Evolutionary conservation across 2,888 invertebrate genomes (phyloP).

Genomic region (Tetragnatha montana): DNA sequence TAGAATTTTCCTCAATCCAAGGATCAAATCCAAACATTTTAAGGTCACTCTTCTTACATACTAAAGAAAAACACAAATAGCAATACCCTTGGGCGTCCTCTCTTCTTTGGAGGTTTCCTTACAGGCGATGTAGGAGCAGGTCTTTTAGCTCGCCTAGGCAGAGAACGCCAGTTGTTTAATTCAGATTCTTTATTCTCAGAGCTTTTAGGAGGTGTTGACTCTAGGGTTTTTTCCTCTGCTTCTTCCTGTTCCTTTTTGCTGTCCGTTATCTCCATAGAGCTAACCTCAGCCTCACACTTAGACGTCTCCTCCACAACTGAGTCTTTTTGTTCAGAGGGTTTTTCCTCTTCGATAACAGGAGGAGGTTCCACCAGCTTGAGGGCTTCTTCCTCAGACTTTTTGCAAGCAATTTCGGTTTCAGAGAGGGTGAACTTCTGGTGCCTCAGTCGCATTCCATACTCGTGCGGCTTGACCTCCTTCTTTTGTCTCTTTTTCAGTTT

Average conservation of each 20-base stretch:
- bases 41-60: no score
- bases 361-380: neutral
- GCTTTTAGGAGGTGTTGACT: constrained; percentile 30
- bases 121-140: constrained; percentile 53
- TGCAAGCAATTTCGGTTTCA: constrained; percentile 43
- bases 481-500: constrained; percentile 62
- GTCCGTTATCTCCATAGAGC: constrained; percentile 9
- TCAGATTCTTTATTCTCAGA: constrained; percentile 43
- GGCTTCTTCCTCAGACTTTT: neutral
- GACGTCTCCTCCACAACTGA: neutral
- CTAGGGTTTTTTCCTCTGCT: neutral
- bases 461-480: constrained; percentile 40
- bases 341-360: neutral
- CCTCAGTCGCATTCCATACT: constrained; percentile 53
- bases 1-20: no score
- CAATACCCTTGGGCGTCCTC: constrained; percentile 59
- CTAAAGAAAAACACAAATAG: no score
- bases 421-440: constrained; percentile 56
- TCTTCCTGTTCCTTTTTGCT: constrained; percentile 24
- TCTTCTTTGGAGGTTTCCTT: constrained; percentile 58
- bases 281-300: constrained; percentile 28
- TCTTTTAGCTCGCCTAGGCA: constrained; percentile 63
- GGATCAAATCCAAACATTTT: no score
- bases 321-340: neutral
- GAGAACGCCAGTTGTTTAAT: constrained; percentile 40